These are phyloP conservation scores for Corapipo altera DNA, from an alignment of 2,113 vertebrate species.

Conservation along the genomic window DNA sequence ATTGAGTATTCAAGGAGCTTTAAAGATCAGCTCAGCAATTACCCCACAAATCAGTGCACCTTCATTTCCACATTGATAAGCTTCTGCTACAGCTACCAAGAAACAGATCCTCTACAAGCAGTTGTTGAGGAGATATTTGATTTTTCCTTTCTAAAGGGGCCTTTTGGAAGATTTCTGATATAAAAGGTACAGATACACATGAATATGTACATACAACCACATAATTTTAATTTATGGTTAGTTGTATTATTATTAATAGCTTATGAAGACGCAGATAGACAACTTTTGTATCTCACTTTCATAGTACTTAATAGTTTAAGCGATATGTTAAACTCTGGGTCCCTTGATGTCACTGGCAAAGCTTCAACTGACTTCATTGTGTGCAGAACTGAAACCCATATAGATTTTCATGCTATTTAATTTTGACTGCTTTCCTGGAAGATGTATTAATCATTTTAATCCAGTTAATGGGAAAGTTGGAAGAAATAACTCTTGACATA, in stretches of 20 bases:
- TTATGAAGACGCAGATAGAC: neutral
- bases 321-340: neutral
- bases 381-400: neutral
- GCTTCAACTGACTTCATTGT: neutral
- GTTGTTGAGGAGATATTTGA: neutral
- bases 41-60: too few species aligned
- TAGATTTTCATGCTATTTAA: neutral
- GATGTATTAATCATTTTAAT: neutral
- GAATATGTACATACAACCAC: neutral
- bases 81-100: neutral
- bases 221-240: neutral
- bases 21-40: neutral
- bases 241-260: neutral
- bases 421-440: neutral
- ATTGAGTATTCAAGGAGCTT: neutral
- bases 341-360: neutral
- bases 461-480: neutral
- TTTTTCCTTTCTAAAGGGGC: neutral
- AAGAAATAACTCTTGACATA: neutral
- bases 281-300: neutral
- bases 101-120: neutral
- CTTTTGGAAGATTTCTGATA: neutral
- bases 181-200: neutral
- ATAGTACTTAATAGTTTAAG: neutral
- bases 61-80: neutral